Evolutionary conservation across 2,113 vertebrate genomes (phyloP).

Genomic region (Albula glossodonta): DNA sequence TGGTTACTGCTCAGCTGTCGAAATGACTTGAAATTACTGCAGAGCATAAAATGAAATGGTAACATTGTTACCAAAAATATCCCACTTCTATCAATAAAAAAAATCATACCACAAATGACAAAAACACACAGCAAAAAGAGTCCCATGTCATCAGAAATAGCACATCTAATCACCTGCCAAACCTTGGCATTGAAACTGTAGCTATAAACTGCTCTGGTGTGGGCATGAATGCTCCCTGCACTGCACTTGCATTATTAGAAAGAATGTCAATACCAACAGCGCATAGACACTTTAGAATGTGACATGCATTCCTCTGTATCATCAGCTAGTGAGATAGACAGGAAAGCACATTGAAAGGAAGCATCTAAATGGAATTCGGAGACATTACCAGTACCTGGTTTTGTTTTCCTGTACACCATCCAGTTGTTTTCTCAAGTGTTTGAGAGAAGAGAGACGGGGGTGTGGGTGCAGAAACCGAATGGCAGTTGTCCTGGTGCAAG

Average conservation of each 20-base stretch:
- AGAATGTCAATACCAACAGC: neutral
- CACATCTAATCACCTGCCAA: neutral
- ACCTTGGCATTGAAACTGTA: neutral
- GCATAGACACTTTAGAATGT: neutral
- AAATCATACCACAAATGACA: neutral
- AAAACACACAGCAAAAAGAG: neutral
- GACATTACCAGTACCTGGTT: conserved; percentile 62
- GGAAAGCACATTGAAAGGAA: neutral
- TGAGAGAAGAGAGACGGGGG: conserved; percentile 10
- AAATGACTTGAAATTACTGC: too few relatives aligned
- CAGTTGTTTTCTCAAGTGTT: conserved; percentile 38
- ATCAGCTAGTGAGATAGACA: too few relatives aligned
- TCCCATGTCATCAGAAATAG: neutral
- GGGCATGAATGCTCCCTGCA: neutral
- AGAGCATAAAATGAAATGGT: too few relatives aligned
- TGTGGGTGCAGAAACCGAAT: conserved; percentile 31
- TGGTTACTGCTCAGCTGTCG: too few relatives aligned
- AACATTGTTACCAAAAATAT: too few relatives aligned
- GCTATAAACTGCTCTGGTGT: neutral
- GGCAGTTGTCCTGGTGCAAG: conserved; percentile 31
- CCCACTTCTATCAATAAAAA: too few relatives aligned
- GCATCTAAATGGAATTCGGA: neutral
- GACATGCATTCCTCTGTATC: neutral
- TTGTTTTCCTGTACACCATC: conserved; percentile 59
- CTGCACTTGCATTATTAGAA: neutral